Evolutionary conservation across 92 coral and sea anemone genomes (phyloP), one percentile per base, ranked within the genome.

Genomic region (Muricea muricata): DNA sequence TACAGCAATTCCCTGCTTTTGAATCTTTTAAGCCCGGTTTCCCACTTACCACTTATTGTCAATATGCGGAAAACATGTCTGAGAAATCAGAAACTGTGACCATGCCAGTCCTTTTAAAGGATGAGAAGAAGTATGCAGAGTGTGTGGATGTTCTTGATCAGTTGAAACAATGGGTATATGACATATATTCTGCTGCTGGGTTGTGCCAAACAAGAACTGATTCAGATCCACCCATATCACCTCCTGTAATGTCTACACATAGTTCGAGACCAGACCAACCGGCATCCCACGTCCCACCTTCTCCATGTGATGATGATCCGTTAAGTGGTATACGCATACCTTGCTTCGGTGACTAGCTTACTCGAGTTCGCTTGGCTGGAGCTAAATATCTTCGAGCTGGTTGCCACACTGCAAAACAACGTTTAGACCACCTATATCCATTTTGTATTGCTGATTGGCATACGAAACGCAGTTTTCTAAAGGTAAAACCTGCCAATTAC

Each of bases 191-290:
- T 12, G 61, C 65, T 46, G 80, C 80, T 47, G 80, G 80, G 24
- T 25, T 75, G 24, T 75, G 80, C 50, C n/a, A n/a, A n/a, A n/a
- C n/a, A n/a, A n/a, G n/a, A n/a, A 40, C 14, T 17, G 23, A 26
- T 34, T 21, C 29, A 12, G n/a, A 72, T 17, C 1, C 40, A 30
- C 69, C 79, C 26, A n/a, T n/a, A n/a, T 32, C n/a, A 25, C 21
- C 46, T 30, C 25, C 10, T 69, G 80, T 32, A 25, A 79, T 42
- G 2, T 9, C 42, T 4, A 4, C 42, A 37, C 4, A 37, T 37
- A 32, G 23, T 3, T 84, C 87, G 34, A 57, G 87, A 14, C 87
- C 87, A 54, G 87, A 85, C 48, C 89, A 85, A 30, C 92, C 93
- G 7, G 84, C 84, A 0, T 89, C 90, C 28, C 93, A 81, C 75